phyloP scores from a whole-genome alignment of 1,140 invertebrate species.

The Neoseiulus cucumeris region DNA sequence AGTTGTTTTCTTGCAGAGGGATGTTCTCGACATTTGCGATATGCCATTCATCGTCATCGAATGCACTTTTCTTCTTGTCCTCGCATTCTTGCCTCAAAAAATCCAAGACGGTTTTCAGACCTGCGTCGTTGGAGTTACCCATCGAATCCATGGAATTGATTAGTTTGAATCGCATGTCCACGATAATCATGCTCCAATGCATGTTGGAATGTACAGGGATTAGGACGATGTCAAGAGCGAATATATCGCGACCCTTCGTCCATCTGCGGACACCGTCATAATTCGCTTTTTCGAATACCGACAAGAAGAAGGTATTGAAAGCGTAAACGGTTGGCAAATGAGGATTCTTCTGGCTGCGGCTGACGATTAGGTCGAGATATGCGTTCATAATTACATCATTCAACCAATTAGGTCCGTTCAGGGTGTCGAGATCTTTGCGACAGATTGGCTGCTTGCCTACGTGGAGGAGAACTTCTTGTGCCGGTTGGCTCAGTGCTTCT shows the following conservation, averaged over 20 bases:
- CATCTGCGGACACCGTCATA: slow-evolving; percentile 54
- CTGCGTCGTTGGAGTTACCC: slow-evolving; percentile 50
- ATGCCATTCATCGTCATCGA: slow-evolving; percentile 48
- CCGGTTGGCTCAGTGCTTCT: slow-evolving; percentile 17
- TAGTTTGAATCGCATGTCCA: slow-evolving; percentile 55
- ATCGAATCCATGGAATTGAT: slow-evolving; percentile 85
- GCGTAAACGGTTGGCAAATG: slow-evolving; percentile 50
- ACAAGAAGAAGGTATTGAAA: slow-evolving; percentile 91
- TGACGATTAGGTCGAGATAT: slow-evolving; percentile 64
- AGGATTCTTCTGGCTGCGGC: slow-evolving; percentile 38
- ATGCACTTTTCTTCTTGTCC: slow-evolving; percentile 59
- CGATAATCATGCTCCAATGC: slow-evolving; percentile 92
- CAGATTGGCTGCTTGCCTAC: slow-evolving; percentile 39
- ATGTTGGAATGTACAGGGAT: slow-evolving; percentile 80
- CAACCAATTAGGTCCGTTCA: slow-evolving; percentile 63
- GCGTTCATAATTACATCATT: slow-evolving; percentile 93
- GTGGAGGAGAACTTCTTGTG: slow-evolving; percentile 34
- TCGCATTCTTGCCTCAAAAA: slow-evolving; percentile 64
- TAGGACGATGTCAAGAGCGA: slow-evolving; percentile 54
- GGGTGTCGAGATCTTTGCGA: slow-evolving; percentile 50
- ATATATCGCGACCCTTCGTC: slow-evolving; percentile 77
- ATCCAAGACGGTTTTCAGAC: slow-evolving; percentile 43
- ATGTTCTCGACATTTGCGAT: slow-evolving; percentile 48
- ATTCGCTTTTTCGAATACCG: slow-evolving; percentile 52
- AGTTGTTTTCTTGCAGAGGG: slow-evolving; percentile 86